Evolutionary conservation across 2,113 vertebrate genomes (phyloP), one percentile per base, ranked within the genome.

Genomic region (Ciconia maguari): DNA sequence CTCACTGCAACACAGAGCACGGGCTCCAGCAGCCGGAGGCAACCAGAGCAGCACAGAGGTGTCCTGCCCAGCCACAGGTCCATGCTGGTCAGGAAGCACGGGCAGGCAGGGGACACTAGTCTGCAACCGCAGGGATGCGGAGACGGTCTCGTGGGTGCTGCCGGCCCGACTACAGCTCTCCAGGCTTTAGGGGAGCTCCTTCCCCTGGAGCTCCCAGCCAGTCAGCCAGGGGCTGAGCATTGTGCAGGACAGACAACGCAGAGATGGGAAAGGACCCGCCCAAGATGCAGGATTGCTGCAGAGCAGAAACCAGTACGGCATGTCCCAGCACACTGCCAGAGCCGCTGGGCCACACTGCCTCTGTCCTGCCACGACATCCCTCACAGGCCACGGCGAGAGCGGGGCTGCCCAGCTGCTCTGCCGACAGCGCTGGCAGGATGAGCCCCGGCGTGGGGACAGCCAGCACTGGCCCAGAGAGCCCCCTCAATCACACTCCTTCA

Each of bases 1-100:
- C 99, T 94, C 88, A 99, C 99, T 99, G 30, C 75, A 83, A 80
- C 13, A 84, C 12, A 83, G 12, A 58, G 41, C 0, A 1, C 3
- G 10, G 46, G 79, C 36, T 57, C 25, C 18, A 79, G 83, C 5
- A 1, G 13, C 66, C 2, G 0, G 32, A 7, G 64, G 19, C 81
- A 49, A 22, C 24, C 3, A 5, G 30, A 49, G 79, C 7, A 2
- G 25, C 7, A 1, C 54, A 3, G 18, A 13, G 32, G 10, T 4
- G 10, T 26, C 29, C 24, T 51, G 21, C 38, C 29, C 54, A 5
- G 26, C 30, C 5, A 2, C 19, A 2, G 44, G 22, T 16, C 19
- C 32, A 7, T 0, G 2, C 26, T 1, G 0, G 15, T 48, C 68
- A 2, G 34, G 12, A 13, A 20, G 19, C 32, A 24, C 4, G 1